A percentile compares a stretch with the other conserved stretches of the same genome.
Evolutionary conservation across 1,140 invertebrate genomes (phyloP).

Genomic region (Atta cephalotes): DNA sequence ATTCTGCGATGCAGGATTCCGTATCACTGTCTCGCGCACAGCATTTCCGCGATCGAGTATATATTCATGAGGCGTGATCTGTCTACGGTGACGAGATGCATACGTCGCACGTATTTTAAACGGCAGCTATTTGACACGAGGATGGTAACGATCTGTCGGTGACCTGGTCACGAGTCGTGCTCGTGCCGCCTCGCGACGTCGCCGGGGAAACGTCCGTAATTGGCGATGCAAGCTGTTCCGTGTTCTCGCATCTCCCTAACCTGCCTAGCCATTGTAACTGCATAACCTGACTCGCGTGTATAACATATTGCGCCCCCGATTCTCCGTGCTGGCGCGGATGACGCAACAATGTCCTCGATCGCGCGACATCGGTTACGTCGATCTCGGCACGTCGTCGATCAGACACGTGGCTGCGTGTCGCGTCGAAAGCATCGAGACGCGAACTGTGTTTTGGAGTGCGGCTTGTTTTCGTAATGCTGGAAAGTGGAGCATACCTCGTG

Average conservation of each 20-base stretch:
- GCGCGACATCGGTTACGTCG: background rate
- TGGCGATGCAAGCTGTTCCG: too few relatives aligned
- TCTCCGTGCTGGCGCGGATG: background rate
- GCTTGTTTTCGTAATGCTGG: background rate
- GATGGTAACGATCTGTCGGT: too few relatives aligned
- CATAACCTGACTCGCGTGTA: constrained; percentile 74
- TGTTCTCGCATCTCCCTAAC: constrained; percentile 60
- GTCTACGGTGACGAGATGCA: too few relatives aligned
- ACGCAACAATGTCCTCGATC: background rate
- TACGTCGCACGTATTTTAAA: too few relatives aligned
- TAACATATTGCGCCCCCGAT: constrained; percentile 79
- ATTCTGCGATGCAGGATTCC: background rate
- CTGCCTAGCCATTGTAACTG: constrained; percentile 42
- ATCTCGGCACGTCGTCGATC: too few relatives aligned
- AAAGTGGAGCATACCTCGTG: constrained; percentile 5
- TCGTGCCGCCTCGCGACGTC: too few relatives aligned
- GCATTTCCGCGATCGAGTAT: constrained; percentile 1
- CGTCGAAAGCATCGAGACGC: background rate
- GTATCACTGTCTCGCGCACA: background rate
- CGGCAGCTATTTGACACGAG: too few relatives aligned
- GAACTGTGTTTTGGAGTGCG: background rate
- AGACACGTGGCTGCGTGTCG: background rate
- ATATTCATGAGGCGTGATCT: too few relatives aligned
- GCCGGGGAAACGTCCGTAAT: too few relatives aligned
- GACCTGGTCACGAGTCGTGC: too few relatives aligned